phyloP scores from a whole-genome alignment of 2,797 vertebrate genomes.

The Crax fasciolata region DNA sequence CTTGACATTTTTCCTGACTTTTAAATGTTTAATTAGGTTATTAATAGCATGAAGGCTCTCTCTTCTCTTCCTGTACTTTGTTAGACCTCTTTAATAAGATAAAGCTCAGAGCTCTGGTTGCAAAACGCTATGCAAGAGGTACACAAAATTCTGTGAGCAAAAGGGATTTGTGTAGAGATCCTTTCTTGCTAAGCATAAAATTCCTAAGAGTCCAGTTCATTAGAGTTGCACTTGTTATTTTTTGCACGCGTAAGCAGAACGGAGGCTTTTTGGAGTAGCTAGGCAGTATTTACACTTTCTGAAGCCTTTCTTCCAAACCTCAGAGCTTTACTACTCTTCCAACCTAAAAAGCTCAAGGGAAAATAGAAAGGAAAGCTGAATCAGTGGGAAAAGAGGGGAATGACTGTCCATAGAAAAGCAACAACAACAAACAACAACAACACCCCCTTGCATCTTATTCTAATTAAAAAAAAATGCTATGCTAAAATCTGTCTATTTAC shows the following conservation, averaged over 20 bases:
- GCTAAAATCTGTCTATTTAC: neutral
- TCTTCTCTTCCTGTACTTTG: constrained; percentile 41
- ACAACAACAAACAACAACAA: too few species aligned
- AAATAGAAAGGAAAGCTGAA: neutral
- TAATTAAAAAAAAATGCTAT: neutral
- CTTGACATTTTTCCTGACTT: constrained; percentile 72
- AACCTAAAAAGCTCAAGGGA: constrained; percentile 39
- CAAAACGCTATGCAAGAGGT: neutral
- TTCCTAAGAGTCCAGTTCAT: constrained; percentile 2
- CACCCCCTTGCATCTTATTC: neutral
- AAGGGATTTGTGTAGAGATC: neutral
- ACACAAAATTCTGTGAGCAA: constrained; percentile 2
- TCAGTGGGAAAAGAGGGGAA: neutral
- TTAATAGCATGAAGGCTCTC: constrained; percentile 61
- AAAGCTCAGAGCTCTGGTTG: neutral
- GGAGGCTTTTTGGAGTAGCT: neutral
- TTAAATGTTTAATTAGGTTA: constrained; percentile 68
- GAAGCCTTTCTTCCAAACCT: constrained; percentile 32
- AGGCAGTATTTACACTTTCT: constrained; percentile 17
- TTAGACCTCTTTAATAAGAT: constrained; percentile 49
- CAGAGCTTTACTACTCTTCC: constrained; percentile 18
- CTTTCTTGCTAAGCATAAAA: neutral
- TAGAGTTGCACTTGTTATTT: neutral
- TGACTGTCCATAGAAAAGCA: neutral
- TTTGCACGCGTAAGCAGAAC: neutral